Evolutionary conservation across 2,113 vertebrate genomes (phyloP), one percentile per base, ranked within the genome.

Genomic region (Thamnophis sirtalis): DNA sequence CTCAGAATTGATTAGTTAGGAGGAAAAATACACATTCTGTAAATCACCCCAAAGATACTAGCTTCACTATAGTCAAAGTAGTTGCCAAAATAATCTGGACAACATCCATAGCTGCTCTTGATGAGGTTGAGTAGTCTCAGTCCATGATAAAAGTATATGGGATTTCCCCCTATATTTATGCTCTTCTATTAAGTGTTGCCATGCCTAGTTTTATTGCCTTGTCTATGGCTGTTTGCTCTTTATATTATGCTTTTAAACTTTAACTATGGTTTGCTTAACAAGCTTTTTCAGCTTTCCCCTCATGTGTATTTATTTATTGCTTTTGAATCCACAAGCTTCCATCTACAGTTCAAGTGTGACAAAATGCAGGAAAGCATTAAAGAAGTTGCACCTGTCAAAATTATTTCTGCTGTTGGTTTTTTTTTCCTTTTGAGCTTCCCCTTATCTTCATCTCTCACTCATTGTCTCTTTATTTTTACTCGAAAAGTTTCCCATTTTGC

Each of bases 391-490:
- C 28, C 48, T 68, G 7, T 28, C 49, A 51, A 89, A 68, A 89
- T 53, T 68, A 43, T 28, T 50, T 68, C 48, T 68, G 21, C 1
- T 17, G 28, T 73, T 60, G 24, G 26, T 5, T 21, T 19, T 21
- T 21, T 9, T 4, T 0, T 0, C 1, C 13, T 26, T 2, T 17
- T 0, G 33, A 24, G 21, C 2, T 50, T 50, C 84, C 15, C 11
- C 88, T 50, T 7, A 48, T 48, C 58, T 50, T 26, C 43, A 17
- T 63, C 33, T 38, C 5, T 7, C 28, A 49, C 26, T 49, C 3
- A 2, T 26, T 60, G 21, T 28, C 56, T 7, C 43, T 4, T 89
- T 89, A 10, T 50, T 53, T 89, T 49, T 9, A 48, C 58, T 68
- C 60, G 5, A n/a, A 43, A 43, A 89, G 26, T 15, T 86, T 86